These are phyloP conservation scores for Cryptotermes secundus DNA, from an alignment of 1,140 invertebrate genomes.

Conservation along the genomic window DNA sequence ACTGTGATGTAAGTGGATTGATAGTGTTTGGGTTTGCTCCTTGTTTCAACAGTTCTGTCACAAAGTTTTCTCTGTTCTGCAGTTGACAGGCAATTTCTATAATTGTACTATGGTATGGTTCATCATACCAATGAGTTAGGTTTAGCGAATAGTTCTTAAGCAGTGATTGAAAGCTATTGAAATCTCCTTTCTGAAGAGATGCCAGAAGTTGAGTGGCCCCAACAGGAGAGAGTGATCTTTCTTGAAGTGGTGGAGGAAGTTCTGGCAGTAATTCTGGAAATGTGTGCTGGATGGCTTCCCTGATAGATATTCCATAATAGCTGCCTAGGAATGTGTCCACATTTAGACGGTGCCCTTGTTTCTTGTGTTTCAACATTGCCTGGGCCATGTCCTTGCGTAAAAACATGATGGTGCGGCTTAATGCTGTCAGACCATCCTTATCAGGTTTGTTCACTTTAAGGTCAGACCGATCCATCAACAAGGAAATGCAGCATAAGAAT, in stretches of 20 bases:
- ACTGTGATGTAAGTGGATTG: slow-evolving; percentile 59
- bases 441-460: neutral
- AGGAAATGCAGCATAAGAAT: neutral
- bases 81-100: slow-evolving; percentile 54
- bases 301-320: neutral
- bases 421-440: neutral
- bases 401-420: neutral
- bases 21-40: slow-evolving; percentile 65
- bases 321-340: neutral
- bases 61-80: slow-evolving; percentile 48
- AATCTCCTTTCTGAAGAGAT: neutral
- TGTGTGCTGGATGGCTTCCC: neutral
- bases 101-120: slow-evolving; percentile 51
- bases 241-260: neutral
- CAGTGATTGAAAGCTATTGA: neutral
- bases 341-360: neutral
- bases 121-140: slow-evolving; percentile 51
- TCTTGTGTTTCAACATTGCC: neutral
- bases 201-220: neutral
- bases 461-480: neutral
- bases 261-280: neutral
- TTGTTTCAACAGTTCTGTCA: slow-evolving; percentile 59
- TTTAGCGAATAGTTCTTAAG: slow-evolving; percentile 32
- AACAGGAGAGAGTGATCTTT: neutral
- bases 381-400: neutral